These are phyloP conservation scores for Aphidius ervi DNA, from an alignment of 1,140 invertebrate species.

Conservation along the genomic window DNA sequence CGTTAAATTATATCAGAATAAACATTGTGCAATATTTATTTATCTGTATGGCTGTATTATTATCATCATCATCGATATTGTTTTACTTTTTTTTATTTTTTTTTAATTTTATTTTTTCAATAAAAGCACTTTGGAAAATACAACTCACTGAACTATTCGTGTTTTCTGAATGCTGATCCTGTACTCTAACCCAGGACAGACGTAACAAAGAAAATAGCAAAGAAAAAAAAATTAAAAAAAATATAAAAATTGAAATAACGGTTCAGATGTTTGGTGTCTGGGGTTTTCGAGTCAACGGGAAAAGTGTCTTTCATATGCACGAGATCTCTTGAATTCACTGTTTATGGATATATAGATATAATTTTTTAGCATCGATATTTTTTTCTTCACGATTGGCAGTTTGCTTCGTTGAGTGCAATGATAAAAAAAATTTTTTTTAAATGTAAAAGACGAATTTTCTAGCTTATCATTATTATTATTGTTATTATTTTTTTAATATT, in stretches of 20 bases:
- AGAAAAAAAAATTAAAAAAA: not conserved
- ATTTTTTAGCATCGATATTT: not conserved
- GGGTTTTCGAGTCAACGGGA: slow-evolving; percentile 2
- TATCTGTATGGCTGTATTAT: too few species aligned
- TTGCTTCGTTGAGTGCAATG: slow-evolving; percentile 11
- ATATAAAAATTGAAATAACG: slow-evolving; percentile 7
- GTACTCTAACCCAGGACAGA: slow-evolving; percentile 6
- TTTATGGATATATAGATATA: slow-evolving; percentile 9
- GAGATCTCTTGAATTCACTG: slow-evolving; percentile 6
- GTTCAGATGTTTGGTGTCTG: not conserved
- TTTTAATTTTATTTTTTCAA: too few species aligned
- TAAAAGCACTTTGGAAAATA: too few species aligned
- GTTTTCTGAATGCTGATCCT: slow-evolving; percentile 12
- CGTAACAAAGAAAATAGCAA: not conserved
- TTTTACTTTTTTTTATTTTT: too few species aligned
- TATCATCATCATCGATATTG: too few species aligned
- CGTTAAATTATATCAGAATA: too few species aligned
- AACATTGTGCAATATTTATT: too few species aligned
- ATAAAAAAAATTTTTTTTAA: not conserved
- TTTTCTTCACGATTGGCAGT: too few species aligned
- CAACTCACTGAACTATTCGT: not conserved
- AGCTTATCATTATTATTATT: too few species aligned
- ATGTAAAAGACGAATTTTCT: too few species aligned
- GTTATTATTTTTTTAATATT: too few species aligned
- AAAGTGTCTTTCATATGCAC: slow-evolving; percentile 19